Evolutionary conservation across 2,797 vertebrate genomes (phyloP), one percentile per base, ranked within the genome.

Genomic region (Sarcophilus harrisii): DNA sequence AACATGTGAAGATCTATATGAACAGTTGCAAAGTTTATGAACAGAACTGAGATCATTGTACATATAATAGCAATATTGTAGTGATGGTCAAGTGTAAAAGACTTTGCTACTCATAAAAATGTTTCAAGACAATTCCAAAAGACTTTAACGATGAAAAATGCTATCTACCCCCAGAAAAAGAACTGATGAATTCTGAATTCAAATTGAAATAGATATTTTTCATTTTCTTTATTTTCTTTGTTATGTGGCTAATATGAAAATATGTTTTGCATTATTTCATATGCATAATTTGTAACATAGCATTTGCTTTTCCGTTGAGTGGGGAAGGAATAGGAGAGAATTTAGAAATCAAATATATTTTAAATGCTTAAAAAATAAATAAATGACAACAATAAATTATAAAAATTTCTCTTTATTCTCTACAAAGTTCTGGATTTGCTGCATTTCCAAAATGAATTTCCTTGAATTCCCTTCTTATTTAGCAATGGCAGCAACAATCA

Each of bases 371-470:
- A 81, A 45, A 81, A 73, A 38, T 38, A 81, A 81, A 81, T 81
- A 73, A 16, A 38, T 24, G 21, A 45, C 24, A 81, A 81, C 45
- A 81, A 38, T 16, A 81, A 81, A 45, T 21, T 24, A 45, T 45
- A 45, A 81, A 10, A 81, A 45, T 81, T 81, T 81, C 18, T 27
- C 18, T 45, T 94, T 94, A 58, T 96, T 95, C 9, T 45, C 57
- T 24, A 90, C 3, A 90, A 38, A 28, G 0, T 24, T 28, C 21
- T 30, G 45, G 29, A 92, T 73, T 96, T 57, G 30, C 10, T 94
- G 30, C 5, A 32, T 92, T 96, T 92, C 6, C 73, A 93, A 81
- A 94, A 90, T 91, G n/a, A 0, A 27, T 94, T 73, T 12, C 38
- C 27, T 10, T 95, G 21, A 81, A 45, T 81, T 45, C 12, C 62